Base-by-base conservation (phyloP, 1,140 invertebrate genomes). In the Zaprionus davidi region DNA sequence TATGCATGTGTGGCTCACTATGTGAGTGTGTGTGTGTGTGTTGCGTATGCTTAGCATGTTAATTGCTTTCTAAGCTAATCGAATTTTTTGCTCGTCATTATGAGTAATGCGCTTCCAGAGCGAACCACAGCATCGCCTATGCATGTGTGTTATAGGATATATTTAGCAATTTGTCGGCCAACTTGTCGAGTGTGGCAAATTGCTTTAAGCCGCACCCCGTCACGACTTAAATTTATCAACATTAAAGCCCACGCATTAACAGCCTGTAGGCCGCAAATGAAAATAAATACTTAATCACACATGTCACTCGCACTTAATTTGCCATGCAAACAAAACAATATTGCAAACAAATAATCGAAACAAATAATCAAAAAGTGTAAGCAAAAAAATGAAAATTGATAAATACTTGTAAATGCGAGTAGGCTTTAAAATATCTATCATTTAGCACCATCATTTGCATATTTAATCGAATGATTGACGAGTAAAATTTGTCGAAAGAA, bases 41-140 rank as follows among this genome's bases (percentile, higher is more conserved):
- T 51, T 57, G 26, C 70, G 58, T 73, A 51, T 57, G 76, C 79
- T 79, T 71, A 73, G 82, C 79, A 79, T 79, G 82, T 90, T 90
- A 90, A 90, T 90, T 90, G 86, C 85, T 82, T 90, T 82, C 68
- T 76, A 71, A 79, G 86, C 85, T 85, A 90, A 90, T 90, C 85
- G 86, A 82, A 90, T 90, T 85, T 88, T 88, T 90, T 85, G 85
- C 81, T 74, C 51, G 84, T 88, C 84, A 88, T 88, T 90, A 88
- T 88, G 84, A 88, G 85, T 88, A 87, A 88, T 87, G 85, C 41
- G 41, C 41, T 46, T 46, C 13, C 38, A 44, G n/a, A n/a, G 38
- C 38, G 36, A 38, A 4, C 36, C 4, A 15, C 3, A 38, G 36
- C 38, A 15, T n/a, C n/a, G 3, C 41, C 41, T 22, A 24, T 72